These are phyloP conservation scores for Capreolus pygargus DNA, from an alignment of 2,113 vertebrate genomes.

Conservation along the genomic window DNA sequence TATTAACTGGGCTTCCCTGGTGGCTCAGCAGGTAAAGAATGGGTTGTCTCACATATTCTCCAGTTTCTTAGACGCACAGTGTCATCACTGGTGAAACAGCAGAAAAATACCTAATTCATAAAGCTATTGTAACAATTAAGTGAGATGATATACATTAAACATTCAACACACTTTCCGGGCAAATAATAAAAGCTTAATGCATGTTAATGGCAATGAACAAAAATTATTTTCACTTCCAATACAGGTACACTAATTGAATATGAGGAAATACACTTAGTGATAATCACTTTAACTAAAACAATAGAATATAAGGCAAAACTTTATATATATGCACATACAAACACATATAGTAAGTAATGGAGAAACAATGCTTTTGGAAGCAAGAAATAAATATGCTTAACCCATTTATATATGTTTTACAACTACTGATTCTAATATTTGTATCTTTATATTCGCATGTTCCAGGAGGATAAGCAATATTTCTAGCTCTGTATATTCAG, in stretches of 20 bases:
- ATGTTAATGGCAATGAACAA: background rate
- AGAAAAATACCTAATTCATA: background rate
- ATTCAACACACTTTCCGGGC: background rate
- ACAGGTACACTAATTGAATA: background rate
- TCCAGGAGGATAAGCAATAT: slow-evolving; percentile 47
- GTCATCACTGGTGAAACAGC: background rate
- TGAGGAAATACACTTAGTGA: background rate
- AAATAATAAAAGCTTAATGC: background rate
- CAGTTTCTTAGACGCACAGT: slow-evolving; percentile 1
- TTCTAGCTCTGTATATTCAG: slow-evolving; percentile 18
- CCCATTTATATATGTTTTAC: background rate
- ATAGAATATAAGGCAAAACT: background rate
- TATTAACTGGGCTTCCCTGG: background rate
- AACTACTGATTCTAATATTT: slow-evolving; percentile 51
- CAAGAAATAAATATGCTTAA: slow-evolving; percentile 23
- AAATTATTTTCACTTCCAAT: background rate
- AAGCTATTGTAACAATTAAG: background rate
- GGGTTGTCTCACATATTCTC: background rate
- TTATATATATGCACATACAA: background rate
- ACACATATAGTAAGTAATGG: background rate
- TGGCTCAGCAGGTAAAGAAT: background rate
- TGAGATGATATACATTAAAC: background rate
- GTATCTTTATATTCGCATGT: slow-evolving; percentile 26
- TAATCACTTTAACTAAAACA: background rate
- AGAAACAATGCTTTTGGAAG: background rate